A percentile compares a stretch with the other conserved stretches of the same genome.
Evolutionary conservation across 2,888 invertebrate species (phyloP).

Genomic region (Rhagium mordax): DNA sequence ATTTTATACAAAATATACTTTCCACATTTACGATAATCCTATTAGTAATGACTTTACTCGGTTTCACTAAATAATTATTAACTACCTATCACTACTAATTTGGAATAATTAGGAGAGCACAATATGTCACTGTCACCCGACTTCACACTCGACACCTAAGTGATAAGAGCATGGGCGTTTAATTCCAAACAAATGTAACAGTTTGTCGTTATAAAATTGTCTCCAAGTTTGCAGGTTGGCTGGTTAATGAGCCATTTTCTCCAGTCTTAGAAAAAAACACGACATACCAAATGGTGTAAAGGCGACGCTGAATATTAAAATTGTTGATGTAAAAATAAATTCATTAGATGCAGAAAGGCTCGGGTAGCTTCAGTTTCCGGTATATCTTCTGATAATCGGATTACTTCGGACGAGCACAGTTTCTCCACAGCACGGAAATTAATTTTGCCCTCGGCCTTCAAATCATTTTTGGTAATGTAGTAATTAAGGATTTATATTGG

Average conservation of each 20-base stretch:
- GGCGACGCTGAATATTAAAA: not conserved
- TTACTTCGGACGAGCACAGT: constrained; percentile 15
- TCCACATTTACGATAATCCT: too few relatives aligned
- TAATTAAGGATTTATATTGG: too few relatives aligned
- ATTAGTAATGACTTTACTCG: too few relatives aligned
- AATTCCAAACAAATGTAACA: constrained; percentile 15
- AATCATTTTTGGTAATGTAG: not conserved
- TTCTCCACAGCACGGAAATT: constrained; percentile 38
- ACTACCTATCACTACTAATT: too few relatives aligned
- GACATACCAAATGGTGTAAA: constrained; percentile 11
- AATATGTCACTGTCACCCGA: too few relatives aligned
- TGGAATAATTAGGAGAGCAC: too few relatives aligned
- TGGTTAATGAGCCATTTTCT: not conserved
- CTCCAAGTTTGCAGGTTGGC: not conserved
- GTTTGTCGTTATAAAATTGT: not conserved
- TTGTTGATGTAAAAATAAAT: constrained; percentile 22
- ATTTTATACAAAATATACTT: too few relatives aligned
- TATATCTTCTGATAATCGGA: not conserved
- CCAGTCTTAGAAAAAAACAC: constrained; percentile 13
- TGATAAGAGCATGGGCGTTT: constrained; percentile 28
- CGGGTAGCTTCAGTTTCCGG: not conserved
- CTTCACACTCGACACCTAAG: too few relatives aligned
- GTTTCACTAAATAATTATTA: too few relatives aligned
- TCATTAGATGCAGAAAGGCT: not conserved
- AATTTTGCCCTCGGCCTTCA: constrained; percentile 38